Percentiles rank a stretch among this genome's conserved stretches.
phyloP scores from a whole-genome alignment of 2,113 vertebrate species.

The Campylomormyrus numenius region DNA sequence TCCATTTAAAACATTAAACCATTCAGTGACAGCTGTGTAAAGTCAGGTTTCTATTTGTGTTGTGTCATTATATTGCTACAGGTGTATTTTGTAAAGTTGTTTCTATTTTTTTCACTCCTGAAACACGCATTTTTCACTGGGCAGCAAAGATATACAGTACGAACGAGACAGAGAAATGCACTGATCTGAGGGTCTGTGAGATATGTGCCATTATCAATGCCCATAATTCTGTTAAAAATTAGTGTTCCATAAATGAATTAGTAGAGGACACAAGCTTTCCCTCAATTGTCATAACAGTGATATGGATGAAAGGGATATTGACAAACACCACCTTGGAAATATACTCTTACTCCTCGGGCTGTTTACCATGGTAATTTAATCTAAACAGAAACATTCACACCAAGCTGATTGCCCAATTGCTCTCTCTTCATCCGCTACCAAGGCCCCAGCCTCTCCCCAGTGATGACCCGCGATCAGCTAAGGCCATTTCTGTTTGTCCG shows the following conservation, averaged over 20 bases:
- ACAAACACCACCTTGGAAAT: background rate
- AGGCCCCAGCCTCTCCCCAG: conserved; percentile 26
- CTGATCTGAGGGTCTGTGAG: background rate
- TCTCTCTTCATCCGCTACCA: conserved; percentile 18
- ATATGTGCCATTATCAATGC: background rate
- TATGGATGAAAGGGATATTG: background rate
- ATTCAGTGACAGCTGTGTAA: too few relatives aligned
- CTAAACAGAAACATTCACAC: conserved; percentile 27
- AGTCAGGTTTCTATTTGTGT: too few relatives aligned
- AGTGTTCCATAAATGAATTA: background rate
- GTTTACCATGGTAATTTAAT: conserved; percentile 28
- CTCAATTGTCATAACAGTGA: background rate
- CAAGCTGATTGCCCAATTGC: conserved; percentile 24
- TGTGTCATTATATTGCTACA: too few relatives aligned
- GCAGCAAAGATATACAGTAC: background rate
- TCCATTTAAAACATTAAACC: too few relatives aligned
- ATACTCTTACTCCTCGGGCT: conserved; percentile 26
- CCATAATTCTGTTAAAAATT: background rate
- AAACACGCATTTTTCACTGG: background rate
- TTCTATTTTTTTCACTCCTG: background rate
- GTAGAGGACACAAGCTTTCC: background rate
- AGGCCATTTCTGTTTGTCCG: background rate
- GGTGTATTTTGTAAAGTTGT: too few relatives aligned
- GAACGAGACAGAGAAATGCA: background rate
- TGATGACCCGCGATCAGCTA: background rate